A percentile compares a stretch with the other conserved stretches of the same genome.
Evolutionary conservation across 2,113 vertebrate genomes (phyloP).

Genomic region (Zapornia atra): DNA sequence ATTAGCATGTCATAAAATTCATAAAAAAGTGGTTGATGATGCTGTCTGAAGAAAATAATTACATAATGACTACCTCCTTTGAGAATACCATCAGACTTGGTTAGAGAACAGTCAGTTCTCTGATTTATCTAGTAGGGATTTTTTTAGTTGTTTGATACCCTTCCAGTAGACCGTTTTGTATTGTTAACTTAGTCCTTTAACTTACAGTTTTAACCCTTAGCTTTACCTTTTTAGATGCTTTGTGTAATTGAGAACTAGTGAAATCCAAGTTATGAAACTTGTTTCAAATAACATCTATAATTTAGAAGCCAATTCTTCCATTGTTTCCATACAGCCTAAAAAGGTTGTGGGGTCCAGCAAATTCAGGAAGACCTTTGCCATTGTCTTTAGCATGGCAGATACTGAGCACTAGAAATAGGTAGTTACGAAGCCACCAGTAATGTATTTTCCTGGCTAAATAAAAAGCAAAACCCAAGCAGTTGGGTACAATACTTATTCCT

Average conservation of each 20-base stretch:
- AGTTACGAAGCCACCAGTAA: not conserved
- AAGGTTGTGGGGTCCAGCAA: accelerated
- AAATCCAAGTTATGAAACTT: not conserved
- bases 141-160: not conserved
- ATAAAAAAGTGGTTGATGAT: constrained; percentile 66
- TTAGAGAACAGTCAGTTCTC: constrained; percentile 4
- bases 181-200: not conserved
- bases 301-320: not conserved
- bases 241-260: not conserved
- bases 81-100: constrained; percentile 36
- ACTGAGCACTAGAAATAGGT: not conserved
- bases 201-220: not conserved
- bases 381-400: not conserved
- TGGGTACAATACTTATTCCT: not conserved
- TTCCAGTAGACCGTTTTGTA: not conserved
- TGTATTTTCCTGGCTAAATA: not conserved
- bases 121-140: not conserved
- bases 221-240: not conserved
- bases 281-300: not conserved
- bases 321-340: not conserved
- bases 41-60: constrained; percentile 75
- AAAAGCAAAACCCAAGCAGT: not conserved
- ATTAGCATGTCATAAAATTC: constrained; percentile 81
- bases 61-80: constrained; percentile 60
- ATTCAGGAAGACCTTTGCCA: not conserved